Evolutionary conservation across 2,888 invertebrate species (phyloP).

Genomic region (Diloba caeruleocephala): DNA sequence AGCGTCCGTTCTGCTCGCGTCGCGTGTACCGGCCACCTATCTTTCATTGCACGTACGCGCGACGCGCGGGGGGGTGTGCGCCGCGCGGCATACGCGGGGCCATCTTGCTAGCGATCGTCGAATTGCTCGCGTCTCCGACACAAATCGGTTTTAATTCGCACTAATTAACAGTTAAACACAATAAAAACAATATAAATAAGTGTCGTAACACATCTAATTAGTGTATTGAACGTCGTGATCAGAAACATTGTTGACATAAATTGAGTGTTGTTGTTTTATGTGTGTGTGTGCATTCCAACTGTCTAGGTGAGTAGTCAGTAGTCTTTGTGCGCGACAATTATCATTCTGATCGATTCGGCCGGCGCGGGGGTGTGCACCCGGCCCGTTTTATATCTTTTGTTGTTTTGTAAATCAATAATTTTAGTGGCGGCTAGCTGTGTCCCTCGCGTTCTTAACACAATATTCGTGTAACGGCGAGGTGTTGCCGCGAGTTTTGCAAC

Average conservation of each 20-base stretch:
- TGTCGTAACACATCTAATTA: slow-evolving; percentile 63
- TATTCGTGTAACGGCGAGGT: slow-evolving; percentile 51
- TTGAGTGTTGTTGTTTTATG: slow-evolving; percentile 80
- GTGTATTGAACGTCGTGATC: slow-evolving; percentile 62
- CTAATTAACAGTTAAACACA: slow-evolving; percentile 82
- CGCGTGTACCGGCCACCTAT: slow-evolving; percentile 83
- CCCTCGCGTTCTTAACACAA: slow-evolving; percentile 56
- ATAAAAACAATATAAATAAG: slow-evolving; percentile 69
- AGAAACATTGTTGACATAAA: slow-evolving; percentile 73
- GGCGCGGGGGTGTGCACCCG: slow-evolving; percentile 85
- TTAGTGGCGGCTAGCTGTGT: slow-evolving; percentile 76
- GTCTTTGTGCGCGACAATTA: slow-evolving; percentile 89
- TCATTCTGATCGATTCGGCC: slow-evolving; percentile 87
- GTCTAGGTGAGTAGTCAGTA: slow-evolving; percentile 86
- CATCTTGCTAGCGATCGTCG: slow-evolving; percentile 87
- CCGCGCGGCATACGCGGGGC: slow-evolving; percentile 84
- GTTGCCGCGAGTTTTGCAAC: slow-evolving; percentile 52
- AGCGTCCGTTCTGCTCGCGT: slow-evolving; percentile 64
- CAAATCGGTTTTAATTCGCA: slow-evolving; percentile 84
- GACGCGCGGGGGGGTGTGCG: slow-evolving; percentile 80
- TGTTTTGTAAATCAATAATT: slow-evolving; percentile 89
- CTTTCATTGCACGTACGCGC: slow-evolving; percentile 89
- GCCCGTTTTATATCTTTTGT: slow-evolving; percentile 88
- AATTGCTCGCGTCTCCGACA: slow-evolving; percentile 84
- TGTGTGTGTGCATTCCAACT: slow-evolving; percentile 83